Evolutionary conservation across 2,888 invertebrate genomes (phyloP), one percentile per base, ranked within the genome.

Genomic region (Apodemia duryi): DNA sequence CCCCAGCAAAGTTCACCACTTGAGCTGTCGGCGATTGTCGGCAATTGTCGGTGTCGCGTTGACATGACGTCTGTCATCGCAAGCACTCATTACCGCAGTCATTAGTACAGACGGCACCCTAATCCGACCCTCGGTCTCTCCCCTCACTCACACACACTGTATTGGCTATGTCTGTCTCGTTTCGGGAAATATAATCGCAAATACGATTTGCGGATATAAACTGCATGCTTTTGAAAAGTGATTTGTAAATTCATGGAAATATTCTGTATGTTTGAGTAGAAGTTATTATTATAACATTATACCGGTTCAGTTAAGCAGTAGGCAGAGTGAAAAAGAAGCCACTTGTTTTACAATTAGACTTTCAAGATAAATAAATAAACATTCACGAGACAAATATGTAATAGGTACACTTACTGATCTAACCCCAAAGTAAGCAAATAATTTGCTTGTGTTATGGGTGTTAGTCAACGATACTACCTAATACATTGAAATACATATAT

Each of bases 81-180:
- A 57, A 54, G 65, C 61, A 32, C 51, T 65, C 65, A 61, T 65
- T 65, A 65, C 65, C 35, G 65, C 35, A 49, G 65, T 61, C 65
- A 65, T 65, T 65, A 65, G 61, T 38, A 51, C 61, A 43, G 46
- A 32, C 46, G 49, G 43, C 62, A 49, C 62, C 62, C 62, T 57
- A 57, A 57, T 57, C 57, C 57, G n/a, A 54, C 57, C 57, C 57
- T 51, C 62, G 29, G 21, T 51, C 7, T 46, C 32, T 4, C 43
- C 10, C 41, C 38, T 28, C 21, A 41, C 62, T 57, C 29, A 4
- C 28, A 29, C 54, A 10, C 29, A 11, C 11, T 10, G 29, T 6
- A 57, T 21, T 32, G 2, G 4, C 29, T 32, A 57, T 3, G 7
- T 5, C 57, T 57, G 11, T 57, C 57, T 57, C 57, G 57, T 57